phyloP scores from a whole-genome alignment of 2,888 invertebrate genomes.

The Athetis lepigone region DNA sequence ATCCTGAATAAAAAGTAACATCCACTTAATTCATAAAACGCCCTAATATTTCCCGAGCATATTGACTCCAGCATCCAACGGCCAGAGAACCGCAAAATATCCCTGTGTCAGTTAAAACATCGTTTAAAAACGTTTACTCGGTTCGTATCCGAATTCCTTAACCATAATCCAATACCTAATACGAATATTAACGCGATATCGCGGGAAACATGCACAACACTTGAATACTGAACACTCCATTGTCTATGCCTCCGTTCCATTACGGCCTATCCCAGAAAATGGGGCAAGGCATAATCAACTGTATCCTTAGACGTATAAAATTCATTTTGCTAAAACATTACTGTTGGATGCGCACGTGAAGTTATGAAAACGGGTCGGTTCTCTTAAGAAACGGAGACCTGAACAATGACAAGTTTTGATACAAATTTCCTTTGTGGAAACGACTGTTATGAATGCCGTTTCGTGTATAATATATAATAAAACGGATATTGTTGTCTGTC shows the following conservation, averaged over 20 bases:
- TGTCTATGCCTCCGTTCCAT: slow-evolving; percentile 64
- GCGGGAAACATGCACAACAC: slow-evolving; percentile 78
- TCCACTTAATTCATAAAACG: slow-evolving; percentile 43
- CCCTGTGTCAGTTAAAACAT: slow-evolving; percentile 57
- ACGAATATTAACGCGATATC: slow-evolving; percentile 82
- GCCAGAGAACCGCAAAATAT: slow-evolving; percentile 39
- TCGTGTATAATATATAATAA: slow-evolving; percentile 63
- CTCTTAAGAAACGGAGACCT: slow-evolving; percentile 59
- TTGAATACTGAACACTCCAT: slow-evolving; percentile 81
- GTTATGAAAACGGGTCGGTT: slow-evolving; percentile 71
- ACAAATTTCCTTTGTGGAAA: slow-evolving; percentile 81
- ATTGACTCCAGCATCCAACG: slow-evolving; percentile 36
- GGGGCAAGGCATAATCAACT: slow-evolving; percentile 61
- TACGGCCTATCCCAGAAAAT: slow-evolving; percentile 57
- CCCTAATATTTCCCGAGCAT: slow-evolving; percentile 38
- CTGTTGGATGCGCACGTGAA: slow-evolving; percentile 63
- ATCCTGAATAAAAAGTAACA: slow-evolving; percentile 19
- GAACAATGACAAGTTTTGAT: slow-evolving; percentile 80
- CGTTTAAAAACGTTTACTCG: slow-evolving; percentile 65
- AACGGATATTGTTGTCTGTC: slow-evolving; percentile 61
- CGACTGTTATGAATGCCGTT: slow-evolving; percentile 74
- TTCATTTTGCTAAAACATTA: slow-evolving; percentile 63
- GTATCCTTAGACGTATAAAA: slow-evolving; percentile 60
- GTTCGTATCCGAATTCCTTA: slow-evolving; percentile 65
- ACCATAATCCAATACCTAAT: slow-evolving; percentile 76